Conservation (phyloP, 2,888 invertebrate genomes). For the Amphipoea lucens region DNA sequence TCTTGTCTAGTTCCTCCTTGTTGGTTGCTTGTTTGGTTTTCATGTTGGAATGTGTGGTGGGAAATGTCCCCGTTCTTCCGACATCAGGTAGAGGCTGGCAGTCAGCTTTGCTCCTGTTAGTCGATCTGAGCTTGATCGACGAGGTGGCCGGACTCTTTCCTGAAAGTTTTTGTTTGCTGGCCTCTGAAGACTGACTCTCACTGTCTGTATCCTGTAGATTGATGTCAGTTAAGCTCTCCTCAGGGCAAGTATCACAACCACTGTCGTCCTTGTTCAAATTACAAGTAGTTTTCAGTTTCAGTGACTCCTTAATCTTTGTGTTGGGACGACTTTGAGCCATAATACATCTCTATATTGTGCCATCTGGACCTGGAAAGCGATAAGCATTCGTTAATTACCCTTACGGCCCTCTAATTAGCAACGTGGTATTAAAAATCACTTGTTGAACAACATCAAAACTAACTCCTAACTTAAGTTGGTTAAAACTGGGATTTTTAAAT, state of each 20-base stretch:
- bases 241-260: constrained; percentile 68
- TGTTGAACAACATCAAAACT: constrained; percentile 65
- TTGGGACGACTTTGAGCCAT: constrained; percentile 74
- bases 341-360: constrained; percentile 73
- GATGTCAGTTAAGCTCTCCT: constrained; percentile 63
- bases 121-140: constrained; percentile 73
- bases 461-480: constrained; percentile 53
- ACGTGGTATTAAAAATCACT: constrained; percentile 73
- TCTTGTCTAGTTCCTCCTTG: constrained; percentile 87
- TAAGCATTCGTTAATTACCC: constrained; percentile 68
- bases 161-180: constrained; percentile 49
- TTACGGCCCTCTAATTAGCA: constrained; percentile 67
- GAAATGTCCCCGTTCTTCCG: constrained; percentile 85
- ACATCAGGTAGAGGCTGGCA: constrained; percentile 85
- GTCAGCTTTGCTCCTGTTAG: constrained; percentile 73
- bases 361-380: constrained; percentile 83
- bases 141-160: constrained; percentile 60
- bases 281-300: constrained; percentile 64
- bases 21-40: constrained; percentile 84
- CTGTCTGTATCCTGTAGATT: constrained; percentile 57
- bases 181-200: constrained; percentile 55
- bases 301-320: constrained; percentile 71
- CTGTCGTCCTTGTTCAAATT: constrained; percentile 66
- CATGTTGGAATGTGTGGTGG: constrained; percentile 89
- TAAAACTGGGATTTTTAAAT: constrained; percentile 52